These are phyloP conservation scores for Heteromurus nitidus DNA, from an alignment of 2,888 invertebrate species.

Conservation along the genomic window DNA sequence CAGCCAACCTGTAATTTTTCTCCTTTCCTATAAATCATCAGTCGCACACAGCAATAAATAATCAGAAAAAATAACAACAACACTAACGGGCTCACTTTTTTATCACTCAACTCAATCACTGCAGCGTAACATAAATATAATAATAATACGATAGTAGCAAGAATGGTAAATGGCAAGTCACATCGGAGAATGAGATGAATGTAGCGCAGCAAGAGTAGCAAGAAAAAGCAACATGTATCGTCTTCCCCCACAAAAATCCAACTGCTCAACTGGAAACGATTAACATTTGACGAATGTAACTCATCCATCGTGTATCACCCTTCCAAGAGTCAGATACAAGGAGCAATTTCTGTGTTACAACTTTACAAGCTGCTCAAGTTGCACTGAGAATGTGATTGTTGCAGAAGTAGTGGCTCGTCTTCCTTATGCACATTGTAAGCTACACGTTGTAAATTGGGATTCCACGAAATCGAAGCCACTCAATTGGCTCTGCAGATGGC, in stretches of 20 bases:
- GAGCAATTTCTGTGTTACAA: too few relatives aligned
- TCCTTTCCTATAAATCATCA: conserved; percentile 43
- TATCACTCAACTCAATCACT: conserved; percentile 38
- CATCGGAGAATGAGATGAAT: background rate
- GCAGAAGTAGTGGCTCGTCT: too few relatives aligned
- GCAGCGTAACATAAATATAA: too few relatives aligned
- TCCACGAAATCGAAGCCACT: too few relatives aligned
- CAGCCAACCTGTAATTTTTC: conserved; percentile 46
- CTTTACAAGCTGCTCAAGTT: too few relatives aligned
- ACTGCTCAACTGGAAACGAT: conserved; percentile 43
- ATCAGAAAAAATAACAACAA: conserved; percentile 22
- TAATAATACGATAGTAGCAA: too few relatives aligned
- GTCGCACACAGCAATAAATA: conserved; percentile 36
- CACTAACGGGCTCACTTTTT: conserved; percentile 39
- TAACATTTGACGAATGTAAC: conserved; percentile 40
- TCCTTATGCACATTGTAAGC: background rate
- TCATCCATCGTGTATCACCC: too few relatives aligned
- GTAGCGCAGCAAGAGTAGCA: conserved; percentile 2
- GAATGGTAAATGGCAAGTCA: too few relatives aligned
- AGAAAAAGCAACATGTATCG: background rate
- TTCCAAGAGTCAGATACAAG: too few relatives aligned
- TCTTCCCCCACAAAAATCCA: background rate
- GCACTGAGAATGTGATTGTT: too few relatives aligned
- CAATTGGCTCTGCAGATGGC: too few relatives aligned
- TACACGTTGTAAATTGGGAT: background rate